Evolutionary conservation across 2,797 vertebrate species (phyloP), one percentile per base, ranked within the genome.

Genomic region (Falco columbarius): DNA sequence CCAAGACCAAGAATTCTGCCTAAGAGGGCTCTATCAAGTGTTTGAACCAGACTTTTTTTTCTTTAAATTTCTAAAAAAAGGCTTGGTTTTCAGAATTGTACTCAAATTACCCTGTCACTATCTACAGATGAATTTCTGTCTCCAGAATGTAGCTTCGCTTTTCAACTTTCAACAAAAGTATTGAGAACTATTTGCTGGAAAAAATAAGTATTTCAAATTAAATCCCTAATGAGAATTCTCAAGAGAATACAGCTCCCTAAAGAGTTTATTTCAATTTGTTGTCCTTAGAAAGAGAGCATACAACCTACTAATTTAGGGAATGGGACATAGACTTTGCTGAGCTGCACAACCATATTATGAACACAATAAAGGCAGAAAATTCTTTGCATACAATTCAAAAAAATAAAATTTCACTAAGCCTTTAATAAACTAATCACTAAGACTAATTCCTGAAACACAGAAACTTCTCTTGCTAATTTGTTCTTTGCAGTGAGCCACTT

Each of bases 231-330:
- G 75, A 72, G 47, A 86, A 75, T 88, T 86, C 76, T 74, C 44
- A 18, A 40, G 86, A 59, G 47, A 71, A 63, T 66, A 46, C 12
- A 71, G 61, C 46, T 93, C 79, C 89, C 61, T 34, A 51, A 82
- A 38, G 32, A 76, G 71, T 87, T 92, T 72, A 93, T 81, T 94
- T 93, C 58, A 75, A 72, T 96, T 86, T 94, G 58, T 80, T 87
- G 42, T 90, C 74, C 72, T 85, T 73, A 70, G 42, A 89, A 86
- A 61, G 75, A 29, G 86, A 73, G 12, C 24, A 13, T 67, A 2
- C 17, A 86, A 55, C 36, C 47, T 72, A 1, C 71, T 87, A 49
- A 87, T 84, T 83, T 89, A 83, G 85, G 70, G 34, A 63, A 27
- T 3, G 46, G 58, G 79, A 44, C 11, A 11, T 3, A 47, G 71